Evolutionary conservation across 2,113 vertebrate genomes (phyloP), one percentile per base, ranked within the genome.

Genomic region (Sprattus sprattus): DNA sequence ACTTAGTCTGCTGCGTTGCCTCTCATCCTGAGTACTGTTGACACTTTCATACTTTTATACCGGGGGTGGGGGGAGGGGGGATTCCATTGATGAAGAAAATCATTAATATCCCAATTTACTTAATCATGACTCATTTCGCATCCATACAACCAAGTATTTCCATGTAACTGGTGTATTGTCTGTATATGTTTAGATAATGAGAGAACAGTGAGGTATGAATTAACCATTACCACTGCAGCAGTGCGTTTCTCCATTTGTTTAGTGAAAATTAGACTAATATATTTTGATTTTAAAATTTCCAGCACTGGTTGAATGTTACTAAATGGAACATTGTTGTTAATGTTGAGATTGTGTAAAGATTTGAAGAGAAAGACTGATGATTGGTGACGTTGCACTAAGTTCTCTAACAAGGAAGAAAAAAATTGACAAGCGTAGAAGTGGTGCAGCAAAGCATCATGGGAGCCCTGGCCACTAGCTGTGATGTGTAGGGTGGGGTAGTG

Each of bases 281-380:
- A 64, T 89, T 85, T 84, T 82, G 67, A 71, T 82, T 84, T 60
- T 83, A 82, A 85, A 82, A 84, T 81, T 85, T 82, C 84, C 4
- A 75, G 44, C 54, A 81, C 47, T 84, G 84, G 60, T 82, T 89
- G 45, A 64, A 22, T 64, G 28, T 39, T 78, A 39, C 4, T 39
- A 39, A 78, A 78, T 78, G 60, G 22, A 64, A 64, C 20, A 64
- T 78, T 78, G 28, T 16, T 78, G 71, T 78, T 32, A 32, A 78
- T 78, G 71, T 15, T 78, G 71, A 78, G 67, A 75, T 75, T 78
- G 28, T 78, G 25, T 78, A 16, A 78, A 78, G 71, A 78, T 78
- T 28, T 78, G 39, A 32, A 39, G 11, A 78, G 71, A 13, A 78
- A 39, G 71, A 39, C 20, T 32, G 20, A 32, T 78, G 71, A 39